phyloP scores from a whole-genome alignment of 2,797 vertebrate genomes.

The Eremophila alpestris region DNA sequence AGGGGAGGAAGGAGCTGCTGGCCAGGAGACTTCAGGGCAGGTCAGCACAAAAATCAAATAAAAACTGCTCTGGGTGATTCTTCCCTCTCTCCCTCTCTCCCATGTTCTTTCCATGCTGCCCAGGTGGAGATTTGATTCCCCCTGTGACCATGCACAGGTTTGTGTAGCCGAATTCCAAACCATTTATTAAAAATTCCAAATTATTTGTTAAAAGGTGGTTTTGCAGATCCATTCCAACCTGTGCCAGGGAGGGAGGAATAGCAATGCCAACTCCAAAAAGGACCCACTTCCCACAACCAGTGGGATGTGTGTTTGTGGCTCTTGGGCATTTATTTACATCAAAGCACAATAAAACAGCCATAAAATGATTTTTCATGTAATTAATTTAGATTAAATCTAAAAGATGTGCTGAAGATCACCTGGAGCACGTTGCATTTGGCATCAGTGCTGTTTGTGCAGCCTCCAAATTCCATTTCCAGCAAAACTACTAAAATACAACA shows the following conservation, averaged over 20 bases:
- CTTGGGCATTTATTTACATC: background rate
- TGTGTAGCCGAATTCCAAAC: background rate
- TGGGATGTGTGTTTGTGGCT: background rate
- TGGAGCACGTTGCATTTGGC: background rate
- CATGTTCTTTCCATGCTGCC: accelerated
- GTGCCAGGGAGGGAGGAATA: background rate
- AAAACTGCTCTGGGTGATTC: background rate
- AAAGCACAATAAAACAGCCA: constrained; percentile 1
- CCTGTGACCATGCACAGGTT: background rate
- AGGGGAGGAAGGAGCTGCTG: background rate
- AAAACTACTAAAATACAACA: background rate
- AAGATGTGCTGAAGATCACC: background rate
- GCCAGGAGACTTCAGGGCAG: background rate
- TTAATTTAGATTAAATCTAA: background rate
- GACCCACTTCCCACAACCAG: background rate
- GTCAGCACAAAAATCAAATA: background rate
- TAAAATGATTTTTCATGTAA: constrained; percentile 7
- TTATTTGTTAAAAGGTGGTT: background rate
- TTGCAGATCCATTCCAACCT: background rate
- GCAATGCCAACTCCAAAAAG: background rate
- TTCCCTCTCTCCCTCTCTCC: background rate
- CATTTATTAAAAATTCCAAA: too few species aligned
- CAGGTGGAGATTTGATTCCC: background rate
- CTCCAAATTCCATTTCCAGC: background rate
- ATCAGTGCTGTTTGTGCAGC: background rate